Percentiles rank a stretch among this genome's conserved stretches.
These are phyloP conservation scores for Scomber scombrus DNA, from an alignment of 2,113 vertebrate genomes.

Conservation along the genomic window DNA sequence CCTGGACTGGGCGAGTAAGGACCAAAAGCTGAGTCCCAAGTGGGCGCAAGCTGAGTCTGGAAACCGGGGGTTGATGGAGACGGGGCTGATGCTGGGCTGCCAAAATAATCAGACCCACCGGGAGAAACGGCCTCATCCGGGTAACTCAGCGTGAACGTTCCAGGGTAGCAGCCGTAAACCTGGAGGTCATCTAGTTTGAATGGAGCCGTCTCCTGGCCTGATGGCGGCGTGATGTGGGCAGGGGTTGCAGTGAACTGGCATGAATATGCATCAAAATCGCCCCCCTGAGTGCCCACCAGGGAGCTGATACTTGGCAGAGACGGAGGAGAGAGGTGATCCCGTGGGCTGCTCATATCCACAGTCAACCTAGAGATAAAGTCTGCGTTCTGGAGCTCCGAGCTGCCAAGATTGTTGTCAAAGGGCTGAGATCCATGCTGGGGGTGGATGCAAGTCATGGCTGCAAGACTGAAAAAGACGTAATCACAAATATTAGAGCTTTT, in stretches of 20 bases:
- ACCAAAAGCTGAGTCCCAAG: conserved; percentile 92
- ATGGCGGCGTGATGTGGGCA: conserved; percentile 62
- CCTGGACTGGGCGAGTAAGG: conserved; percentile 88
- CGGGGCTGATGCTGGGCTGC: conserved; percentile 89
- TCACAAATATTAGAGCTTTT: neutral
- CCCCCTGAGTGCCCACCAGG: conserved; percentile 88
- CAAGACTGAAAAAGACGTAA: conserved; percentile 39
- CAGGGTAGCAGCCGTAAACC: conserved; percentile 94
- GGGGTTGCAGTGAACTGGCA: conserved; percentile 87
- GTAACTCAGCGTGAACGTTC: conserved; percentile 84
- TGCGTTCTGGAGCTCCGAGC: conserved; percentile 86
- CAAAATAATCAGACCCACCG: conserved; percentile 92
- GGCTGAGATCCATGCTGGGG: conserved; percentile 88
- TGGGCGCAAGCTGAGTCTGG: conserved; percentile 84
- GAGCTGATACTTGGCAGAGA: conserved; percentile 92
- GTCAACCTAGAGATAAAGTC: conserved; percentile 88
- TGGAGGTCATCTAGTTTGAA: conserved; percentile 94
- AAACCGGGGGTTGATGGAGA: conserved; percentile 91
- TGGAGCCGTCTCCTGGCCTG: conserved; percentile 71
- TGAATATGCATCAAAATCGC: conserved; percentile 91
- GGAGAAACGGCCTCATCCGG: conserved; percentile 90
- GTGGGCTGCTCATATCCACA: conserved; percentile 87
- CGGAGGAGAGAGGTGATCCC: conserved; percentile 81
- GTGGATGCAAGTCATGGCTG: conserved; percentile 97
- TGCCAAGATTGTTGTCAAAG: conserved; percentile 85